Evolutionary conservation across 2,113 vertebrate genomes (phyloP).

Genomic region (Benitochromis conjunctus): DNA sequence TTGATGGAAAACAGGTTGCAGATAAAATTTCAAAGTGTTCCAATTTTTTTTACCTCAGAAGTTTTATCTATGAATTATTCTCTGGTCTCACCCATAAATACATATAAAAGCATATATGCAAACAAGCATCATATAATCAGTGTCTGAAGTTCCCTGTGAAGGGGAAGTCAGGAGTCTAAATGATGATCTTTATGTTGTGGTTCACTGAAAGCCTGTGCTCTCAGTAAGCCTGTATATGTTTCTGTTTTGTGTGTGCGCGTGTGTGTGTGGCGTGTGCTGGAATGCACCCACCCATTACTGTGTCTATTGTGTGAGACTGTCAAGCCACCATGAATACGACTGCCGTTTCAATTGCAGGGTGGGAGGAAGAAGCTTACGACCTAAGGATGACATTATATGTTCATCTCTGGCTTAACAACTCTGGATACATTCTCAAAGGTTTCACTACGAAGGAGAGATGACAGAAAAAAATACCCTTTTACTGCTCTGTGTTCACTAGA

Average conservation of each 20-base stretch:
- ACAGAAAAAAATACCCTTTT: neutral
- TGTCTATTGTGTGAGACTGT: constrained; percentile 53
- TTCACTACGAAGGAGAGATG: neutral
- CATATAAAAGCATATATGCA: neutral
- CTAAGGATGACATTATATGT: constrained; percentile 41
- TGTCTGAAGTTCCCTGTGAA: constrained; percentile 53
- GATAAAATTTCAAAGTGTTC: neutral
- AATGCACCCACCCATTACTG: constrained; percentile 56
- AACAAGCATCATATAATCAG: constrained; percentile 62
- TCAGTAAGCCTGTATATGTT: constrained; percentile 34
- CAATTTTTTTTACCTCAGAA: neutral
- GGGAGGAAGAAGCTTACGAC: constrained; percentile 26
- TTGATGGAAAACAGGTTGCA: neutral
- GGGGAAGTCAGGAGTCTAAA: constrained; percentile 41
- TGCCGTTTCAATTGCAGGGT: constrained; percentile 43
- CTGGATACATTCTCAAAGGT: constrained; percentile 11
- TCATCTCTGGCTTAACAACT: constrained; percentile 26
- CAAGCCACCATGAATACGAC: constrained; percentile 44
- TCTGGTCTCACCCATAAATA: constrained; percentile 11
- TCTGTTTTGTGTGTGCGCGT: constrained; percentile 26
- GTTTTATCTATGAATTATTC: constrained; percentile 7
- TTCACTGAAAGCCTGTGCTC: constrained; percentile 55
- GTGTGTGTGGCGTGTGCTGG: neutral
- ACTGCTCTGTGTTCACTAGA: neutral
- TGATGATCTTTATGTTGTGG: constrained; percentile 65